Evolutionary conservation across 2,888 invertebrate species (phyloP), one percentile per base, ranked within the genome.

Genomic region (Dryococelus australis): DNA sequence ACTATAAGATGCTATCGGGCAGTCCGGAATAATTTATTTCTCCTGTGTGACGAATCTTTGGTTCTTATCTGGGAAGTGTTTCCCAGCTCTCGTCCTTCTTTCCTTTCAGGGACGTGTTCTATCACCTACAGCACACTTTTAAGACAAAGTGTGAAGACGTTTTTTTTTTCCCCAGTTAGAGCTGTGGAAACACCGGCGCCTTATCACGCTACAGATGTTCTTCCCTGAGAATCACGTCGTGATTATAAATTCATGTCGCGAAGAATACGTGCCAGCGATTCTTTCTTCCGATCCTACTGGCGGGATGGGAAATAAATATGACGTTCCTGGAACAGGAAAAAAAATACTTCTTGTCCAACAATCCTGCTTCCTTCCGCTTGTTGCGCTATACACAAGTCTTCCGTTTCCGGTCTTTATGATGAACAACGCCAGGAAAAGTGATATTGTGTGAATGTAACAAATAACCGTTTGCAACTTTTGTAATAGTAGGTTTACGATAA

Each of bases 171-270:
- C 65, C 65, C n/a, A 8, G 4, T 20, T n/a, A 2, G 65, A 65
- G 24, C 65, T n/a, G 65, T 65, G n/a, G 65, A 65, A 65, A 65
- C 65, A 65, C 8, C 65, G n/a, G 65, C 65, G 8, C 65, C 13
- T 65, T 65, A 65, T 65, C 65, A 65, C 65, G 65, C n/a, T 20
- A 20, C 65, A 16, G 65, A 9, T 65, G 65, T 65, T 28, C 28
- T 28, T 43, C 35, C 35, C 83, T 27, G 13, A 24, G 28, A 28
- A 43, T 35, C 43, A 43, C 83, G 83, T 35, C 35, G 43, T 43
- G 43, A 83, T 83, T 83, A 83, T 83, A 83, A 83, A 83, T 83
- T 83, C 43, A 28, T 83, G 83, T 83, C 83, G 43, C 83, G 83
- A 43, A 83, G 28, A 28, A 83, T 28, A 83, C 43, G 83, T 43